Percentiles rank a stretch among this genome's conserved stretches.
Evolutionary conservation across 2,113 vertebrate genomes (phyloP).

Genomic region (Lophochroa leadbeateri): DNA sequence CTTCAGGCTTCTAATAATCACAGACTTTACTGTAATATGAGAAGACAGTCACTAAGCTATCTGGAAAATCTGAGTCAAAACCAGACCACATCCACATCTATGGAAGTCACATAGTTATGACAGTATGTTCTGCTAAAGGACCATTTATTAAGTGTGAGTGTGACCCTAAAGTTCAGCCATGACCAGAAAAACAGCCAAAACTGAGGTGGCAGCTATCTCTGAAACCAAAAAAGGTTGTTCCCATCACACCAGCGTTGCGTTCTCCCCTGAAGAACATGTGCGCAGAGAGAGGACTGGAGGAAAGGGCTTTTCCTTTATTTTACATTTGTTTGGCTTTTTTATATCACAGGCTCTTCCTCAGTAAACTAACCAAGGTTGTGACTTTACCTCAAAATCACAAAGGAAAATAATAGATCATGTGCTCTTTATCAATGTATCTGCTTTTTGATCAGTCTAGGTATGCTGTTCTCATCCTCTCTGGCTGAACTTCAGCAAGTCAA

Average conservation of each 20-base stretch:
- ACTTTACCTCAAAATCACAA: not conserved
- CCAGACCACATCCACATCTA: not conserved
- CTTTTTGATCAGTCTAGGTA: not conserved
- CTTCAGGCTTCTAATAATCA: not conserved
- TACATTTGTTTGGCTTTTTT: not conserved
- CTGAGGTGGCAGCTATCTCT: not conserved
- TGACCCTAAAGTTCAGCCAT: not conserved
- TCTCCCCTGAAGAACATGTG: not conserved
- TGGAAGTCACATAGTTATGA: not conserved
- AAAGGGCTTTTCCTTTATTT: not conserved
- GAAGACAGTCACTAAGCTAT: not conserved
- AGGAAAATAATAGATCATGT: not conserved
- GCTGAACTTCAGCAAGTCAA: not conserved
- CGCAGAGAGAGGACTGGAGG: rapidly evolving
- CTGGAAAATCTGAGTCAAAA: slow-evolving; percentile 12
- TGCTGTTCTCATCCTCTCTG: not conserved
- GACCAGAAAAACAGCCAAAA: not conserved
- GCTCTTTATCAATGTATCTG: not conserved
- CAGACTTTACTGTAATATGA: not conserved
- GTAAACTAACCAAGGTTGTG: not conserved
- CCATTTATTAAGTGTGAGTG: not conserved
- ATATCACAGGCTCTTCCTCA: not conserved
- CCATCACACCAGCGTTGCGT: rapidly evolving
- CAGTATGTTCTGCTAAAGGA: not conserved
- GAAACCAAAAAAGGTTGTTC: not conserved